A percentile compares a stretch with the other conserved stretches of the same genome.
Conservation (phyloP, 1,140 invertebrate species). For the Cecropterus lyciades region DNA sequence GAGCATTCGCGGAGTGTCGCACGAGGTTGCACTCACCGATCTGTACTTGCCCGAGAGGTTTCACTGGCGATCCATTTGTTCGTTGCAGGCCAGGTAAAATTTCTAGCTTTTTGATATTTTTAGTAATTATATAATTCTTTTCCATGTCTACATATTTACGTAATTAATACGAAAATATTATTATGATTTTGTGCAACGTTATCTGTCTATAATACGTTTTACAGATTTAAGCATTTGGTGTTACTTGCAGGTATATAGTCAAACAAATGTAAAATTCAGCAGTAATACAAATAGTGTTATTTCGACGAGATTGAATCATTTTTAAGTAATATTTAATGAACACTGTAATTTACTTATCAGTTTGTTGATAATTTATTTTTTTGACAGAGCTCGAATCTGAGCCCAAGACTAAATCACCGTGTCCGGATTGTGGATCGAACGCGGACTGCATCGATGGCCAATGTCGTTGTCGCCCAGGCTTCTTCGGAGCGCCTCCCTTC, state of each 20-base stretch:
- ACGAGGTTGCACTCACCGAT: slow-evolving; percentile 89
- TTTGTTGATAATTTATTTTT: slow-evolving; percentile 43
- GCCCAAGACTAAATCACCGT: slow-evolving; percentile 86
- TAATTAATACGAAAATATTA: no score
- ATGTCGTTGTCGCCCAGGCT: slow-evolving; percentile 87
- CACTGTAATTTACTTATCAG: no score
- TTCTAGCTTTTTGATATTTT: neutral
- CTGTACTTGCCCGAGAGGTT: slow-evolving; percentile 88
- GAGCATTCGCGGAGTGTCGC: slow-evolving; percentile 88
- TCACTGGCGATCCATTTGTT: slow-evolving; percentile 88
- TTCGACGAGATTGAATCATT: no score
- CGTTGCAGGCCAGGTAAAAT: slow-evolving; percentile 86
- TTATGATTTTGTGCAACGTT: no score
- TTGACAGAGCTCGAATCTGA: slow-evolving; percentile 82
- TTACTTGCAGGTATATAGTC: no score
- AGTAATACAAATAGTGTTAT: no score
- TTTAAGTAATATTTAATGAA: no score
- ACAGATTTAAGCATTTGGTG: no score
- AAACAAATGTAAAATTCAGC: no score
- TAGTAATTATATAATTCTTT: no score
- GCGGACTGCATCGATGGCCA: slow-evolving; percentile 86
- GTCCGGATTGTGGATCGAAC: slow-evolving; percentile 87
- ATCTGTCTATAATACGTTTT: no score
- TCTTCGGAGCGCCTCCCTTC: slow-evolving; percentile 87
- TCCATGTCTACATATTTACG: no score